Percentiles rank a stretch among this genome's conserved stretches.
phyloP scores from a whole-genome alignment of 2,888 invertebrate species.

The Diloba caeruleocephala region DNA sequence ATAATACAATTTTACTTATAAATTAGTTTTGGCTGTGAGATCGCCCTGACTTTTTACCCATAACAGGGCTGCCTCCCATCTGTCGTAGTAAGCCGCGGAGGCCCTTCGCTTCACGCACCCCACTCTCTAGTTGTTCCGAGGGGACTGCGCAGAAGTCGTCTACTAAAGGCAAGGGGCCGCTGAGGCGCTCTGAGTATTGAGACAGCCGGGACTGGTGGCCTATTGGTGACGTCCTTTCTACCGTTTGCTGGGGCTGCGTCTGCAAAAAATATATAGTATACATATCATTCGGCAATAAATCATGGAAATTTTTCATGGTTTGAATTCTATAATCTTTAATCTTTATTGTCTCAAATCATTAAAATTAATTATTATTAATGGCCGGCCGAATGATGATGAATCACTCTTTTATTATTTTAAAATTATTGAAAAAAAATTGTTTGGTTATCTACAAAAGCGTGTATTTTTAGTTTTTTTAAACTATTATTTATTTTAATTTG shows the following conservation, averaged over 20 bases:
- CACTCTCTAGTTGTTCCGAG: constrained; percentile 91
- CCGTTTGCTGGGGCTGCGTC: constrained; percentile 63
- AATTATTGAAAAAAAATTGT: too few species aligned
- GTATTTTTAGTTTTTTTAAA: too few species aligned
- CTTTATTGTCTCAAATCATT: too few species aligned
- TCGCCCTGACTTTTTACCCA: constrained; percentile 91
- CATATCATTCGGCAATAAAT: too few species aligned
- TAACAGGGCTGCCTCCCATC: constrained; percentile 95
- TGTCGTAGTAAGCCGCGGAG: constrained; percentile 94
- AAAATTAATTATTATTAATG: too few species aligned
- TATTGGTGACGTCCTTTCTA: constrained; percentile 82
- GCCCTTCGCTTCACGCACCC: constrained; percentile 92
- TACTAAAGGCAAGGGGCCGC: constrained; percentile 93
- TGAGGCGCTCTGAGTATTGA: constrained; percentile 88
- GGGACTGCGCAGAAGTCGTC: constrained; percentile 98
- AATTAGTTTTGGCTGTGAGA: constrained; percentile 84
- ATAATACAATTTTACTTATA: constrained; percentile 14
- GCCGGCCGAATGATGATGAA: too few species aligned
- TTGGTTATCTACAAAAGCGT: too few species aligned
- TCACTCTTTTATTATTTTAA: too few species aligned
- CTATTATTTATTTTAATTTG: too few species aligned
- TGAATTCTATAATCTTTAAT: too few species aligned
- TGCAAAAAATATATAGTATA: constrained; percentile 37
- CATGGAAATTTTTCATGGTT: too few species aligned
- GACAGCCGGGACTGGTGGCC: constrained; percentile 90